Percentiles rank a stretch among this genome's conserved stretches.
phyloP scores from a whole-genome alignment of 2,113 vertebrate genomes.

The Ictalurus furcatus region DNA sequence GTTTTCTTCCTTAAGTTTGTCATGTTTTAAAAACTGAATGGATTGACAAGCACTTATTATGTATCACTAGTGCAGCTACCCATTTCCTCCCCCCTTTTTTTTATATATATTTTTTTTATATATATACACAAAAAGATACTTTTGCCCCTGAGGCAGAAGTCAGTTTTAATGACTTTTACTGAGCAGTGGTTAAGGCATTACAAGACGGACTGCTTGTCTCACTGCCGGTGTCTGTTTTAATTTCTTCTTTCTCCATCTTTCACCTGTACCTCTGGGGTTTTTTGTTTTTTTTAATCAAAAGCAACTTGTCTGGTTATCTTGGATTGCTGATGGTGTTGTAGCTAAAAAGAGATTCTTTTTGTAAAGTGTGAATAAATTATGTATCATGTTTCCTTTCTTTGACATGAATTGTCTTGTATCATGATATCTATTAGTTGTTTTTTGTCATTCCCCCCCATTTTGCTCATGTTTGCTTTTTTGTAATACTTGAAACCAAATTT shows the following conservation, averaged over 20 bases:
- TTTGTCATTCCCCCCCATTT: constrained; percentile 45
- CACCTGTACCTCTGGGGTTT: constrained; percentile 57
- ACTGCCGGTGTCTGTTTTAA: constrained; percentile 78
- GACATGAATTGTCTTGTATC: constrained; percentile 89
- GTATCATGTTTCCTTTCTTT: constrained; percentile 89
- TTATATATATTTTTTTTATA: background rate
- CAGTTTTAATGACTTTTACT: constrained; percentile 61
- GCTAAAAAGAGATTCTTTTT: constrained; percentile 73
- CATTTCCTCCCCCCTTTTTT: background rate
- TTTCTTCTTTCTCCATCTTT: constrained; percentile 38
- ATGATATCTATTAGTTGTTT: constrained; percentile 75
- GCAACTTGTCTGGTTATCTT: constrained; percentile 84
- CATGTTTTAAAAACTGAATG: constrained; percentile 64
- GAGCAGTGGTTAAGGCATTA: constrained; percentile 64
- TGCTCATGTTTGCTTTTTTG: constrained; percentile 42
- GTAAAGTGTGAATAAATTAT: constrained; percentile 98
- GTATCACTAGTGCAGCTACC: constrained; percentile 60
- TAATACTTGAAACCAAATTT: constrained; percentile 57
- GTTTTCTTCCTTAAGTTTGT: constrained; percentile 24
- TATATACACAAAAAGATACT: constrained; percentile 13
- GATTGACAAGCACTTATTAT: constrained; percentile 63
- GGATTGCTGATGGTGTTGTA: constrained; percentile 91
- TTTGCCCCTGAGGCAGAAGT: constrained; percentile 44
- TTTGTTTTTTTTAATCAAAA: constrained; percentile 67
- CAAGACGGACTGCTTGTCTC: constrained; percentile 54